phyloP scores from a whole-genome alignment of 2,797 vertebrate species.

The Sebastes matsubarae region DNA sequence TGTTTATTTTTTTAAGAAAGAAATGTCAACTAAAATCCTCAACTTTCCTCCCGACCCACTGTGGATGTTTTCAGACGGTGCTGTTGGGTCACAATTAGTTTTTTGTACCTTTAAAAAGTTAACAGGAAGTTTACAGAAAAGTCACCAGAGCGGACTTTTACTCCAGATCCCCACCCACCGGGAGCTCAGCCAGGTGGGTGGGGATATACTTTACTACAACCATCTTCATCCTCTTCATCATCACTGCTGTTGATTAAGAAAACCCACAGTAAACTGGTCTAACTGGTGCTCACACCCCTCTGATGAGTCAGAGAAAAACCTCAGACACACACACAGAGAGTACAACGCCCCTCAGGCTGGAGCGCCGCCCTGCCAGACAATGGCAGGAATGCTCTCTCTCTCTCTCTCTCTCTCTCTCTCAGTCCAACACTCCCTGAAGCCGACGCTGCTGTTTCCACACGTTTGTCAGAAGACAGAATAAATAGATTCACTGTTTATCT shows the following conservation, averaged over 20 bases:
- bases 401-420: neutral
- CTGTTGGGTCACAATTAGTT: neutral
- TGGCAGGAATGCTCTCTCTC: constrained; percentile 57
- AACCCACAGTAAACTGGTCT: constrained; percentile 21
- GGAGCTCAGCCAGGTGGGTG: neutral
- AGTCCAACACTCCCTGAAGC: constrained; percentile 5
- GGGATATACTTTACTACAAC: neutral
- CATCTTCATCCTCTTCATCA: neutral
- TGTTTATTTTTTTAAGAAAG: too few relatives aligned
- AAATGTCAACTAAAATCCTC: too few relatives aligned
- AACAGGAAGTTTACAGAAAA: neutral
- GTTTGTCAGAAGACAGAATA: neutral
- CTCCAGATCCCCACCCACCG: neutral
- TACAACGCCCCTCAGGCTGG: neutral
- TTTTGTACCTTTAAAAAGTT: neutral
- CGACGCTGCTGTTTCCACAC: too few relatives aligned
- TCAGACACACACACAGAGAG: constrained; percentile 9
- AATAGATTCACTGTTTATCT: neutral
- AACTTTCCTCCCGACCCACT: too few relatives aligned
- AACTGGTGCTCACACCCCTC: constrained; percentile 43
- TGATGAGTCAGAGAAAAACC: constrained; percentile 37
- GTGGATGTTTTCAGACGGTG: too few relatives aligned
- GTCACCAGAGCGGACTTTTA: neutral
- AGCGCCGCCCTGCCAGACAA: constrained; percentile 39
- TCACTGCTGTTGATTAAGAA: neutral